These are phyloP conservation scores for Lepidocolaptes lacrymiger DNA, from an alignment of 2,797 vertebrate species.

Conservation along the genomic window DNA sequence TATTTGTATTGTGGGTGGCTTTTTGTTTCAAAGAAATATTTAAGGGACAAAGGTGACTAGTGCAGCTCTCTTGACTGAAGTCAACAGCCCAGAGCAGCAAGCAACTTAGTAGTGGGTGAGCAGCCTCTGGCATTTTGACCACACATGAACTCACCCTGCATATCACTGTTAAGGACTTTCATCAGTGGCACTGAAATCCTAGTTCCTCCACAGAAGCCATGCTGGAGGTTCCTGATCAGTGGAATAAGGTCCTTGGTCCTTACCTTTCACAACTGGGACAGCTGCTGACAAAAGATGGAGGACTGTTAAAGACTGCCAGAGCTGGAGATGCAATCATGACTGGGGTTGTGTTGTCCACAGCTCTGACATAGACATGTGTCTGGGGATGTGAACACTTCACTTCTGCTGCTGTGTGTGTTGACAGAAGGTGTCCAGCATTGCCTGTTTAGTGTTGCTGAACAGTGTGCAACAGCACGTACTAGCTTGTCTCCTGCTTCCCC, in stretches of 20 bases:
- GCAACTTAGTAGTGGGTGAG: neutral
- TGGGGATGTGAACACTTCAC: neutral
- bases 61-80: neutral
- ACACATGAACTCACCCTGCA: too few species aligned
- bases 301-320: neutral
- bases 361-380: neutral
- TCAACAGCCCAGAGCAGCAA: neutral
- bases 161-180: neutral
- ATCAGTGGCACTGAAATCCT: neutral
- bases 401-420: neutral
- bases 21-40: neutral
- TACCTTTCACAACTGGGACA: neutral
- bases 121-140: neutral
- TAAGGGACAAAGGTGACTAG: neutral
- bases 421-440: fast-evolving
- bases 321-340: neutral
- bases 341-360: neutral
- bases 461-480: fast-evolving
- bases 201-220: neutral
- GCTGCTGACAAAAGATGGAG: neutral
- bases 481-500: neutral
- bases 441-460: neutral
- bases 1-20: neutral
- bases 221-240: neutral
- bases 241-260: neutral